Evolutionary conservation across 2,888 invertebrate species (phyloP), one percentile per base, ranked within the genome.

Genomic region (Melanophora roralis): DNA sequence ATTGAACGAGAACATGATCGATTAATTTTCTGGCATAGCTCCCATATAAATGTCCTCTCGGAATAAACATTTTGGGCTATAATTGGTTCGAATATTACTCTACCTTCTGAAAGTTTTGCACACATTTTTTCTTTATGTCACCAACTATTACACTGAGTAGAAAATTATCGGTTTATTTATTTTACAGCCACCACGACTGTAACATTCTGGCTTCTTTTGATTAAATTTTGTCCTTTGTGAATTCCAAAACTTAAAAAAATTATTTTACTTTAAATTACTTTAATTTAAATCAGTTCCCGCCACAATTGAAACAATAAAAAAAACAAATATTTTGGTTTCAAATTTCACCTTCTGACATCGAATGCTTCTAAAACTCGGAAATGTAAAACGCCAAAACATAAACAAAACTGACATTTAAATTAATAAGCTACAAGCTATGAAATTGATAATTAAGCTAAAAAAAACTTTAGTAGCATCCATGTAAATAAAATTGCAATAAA

Each of bases 321-420:
- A 45, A 67, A 55, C 57, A 74, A 77, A 64, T 72, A 76, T 81
- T 82, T 78, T 73, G 36, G 73, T 75, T 16, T 80, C 62, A 78
- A 81, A 64, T 81, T 81, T 79, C 81, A 81, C 80, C 81, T 83
- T 81, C 81, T 81, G 81, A 81, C 81, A 82, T 49, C 62, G 78
- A 78, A 78, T 55, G 55, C 51, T 49, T 43, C 47, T 49, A 21
- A 47, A 59, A 57, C 4, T 19, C 21, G 9, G 0, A 11, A 9
- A 23, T 21, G 34, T 21, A 9, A 8, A 51, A 69, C 2, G 21
- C 40, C 71, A 64, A 16, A 2, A 12, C 55, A 67, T 12, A 1
- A 9, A 62, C 40, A 62, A 67, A 78, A 55, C 12, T 81, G 74
- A 81, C 82, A 82, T 74, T 72, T 68, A 64, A 78, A 80, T 82